Percentiles rank a stretch among this genome's conserved stretches.
Conservation (phyloP, 2,113 vertebrate genomes). For the Taxidea taxus region DNA sequence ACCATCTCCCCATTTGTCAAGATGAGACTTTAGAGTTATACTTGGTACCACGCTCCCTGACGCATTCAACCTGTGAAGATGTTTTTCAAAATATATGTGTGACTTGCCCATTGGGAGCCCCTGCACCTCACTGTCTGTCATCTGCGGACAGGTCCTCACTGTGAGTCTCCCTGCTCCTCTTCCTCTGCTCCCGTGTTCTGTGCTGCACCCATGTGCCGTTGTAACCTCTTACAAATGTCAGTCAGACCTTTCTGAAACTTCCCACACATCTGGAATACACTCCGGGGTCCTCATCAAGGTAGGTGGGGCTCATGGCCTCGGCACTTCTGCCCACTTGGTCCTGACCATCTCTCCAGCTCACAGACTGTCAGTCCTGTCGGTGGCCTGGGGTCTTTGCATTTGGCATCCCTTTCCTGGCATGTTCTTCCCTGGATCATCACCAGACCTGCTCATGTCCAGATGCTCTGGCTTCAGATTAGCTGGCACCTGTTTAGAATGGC, state of each 20-base stretch:
- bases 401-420: not conserved
- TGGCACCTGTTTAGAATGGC: too few species aligned
- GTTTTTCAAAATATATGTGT: not conserved
- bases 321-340: too few species aligned
- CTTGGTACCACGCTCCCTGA: not conserved
- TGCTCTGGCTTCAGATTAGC: not conserved
- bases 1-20: not conserved
- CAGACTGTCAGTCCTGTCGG: not conserved
- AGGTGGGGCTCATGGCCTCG: fast-evolving
- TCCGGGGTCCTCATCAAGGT: not conserved
- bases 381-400: too few species aligned
- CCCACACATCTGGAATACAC: not conserved
- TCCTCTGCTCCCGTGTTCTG: not conserved
- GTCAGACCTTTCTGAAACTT: not conserved
- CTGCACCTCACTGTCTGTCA: not conserved
- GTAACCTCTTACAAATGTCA: not conserved
- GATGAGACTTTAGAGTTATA: not conserved
- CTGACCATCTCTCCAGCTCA: not conserved
- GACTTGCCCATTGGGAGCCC: not conserved
- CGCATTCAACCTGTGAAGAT: not conserved
- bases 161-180: not conserved
- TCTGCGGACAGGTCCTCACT: not conserved
- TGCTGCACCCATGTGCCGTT: not conserved
- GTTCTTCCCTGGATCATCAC: too few species aligned
- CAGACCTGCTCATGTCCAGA: not conserved